Evolutionary conservation across 2,888 invertebrate genomes (phyloP).

Genomic region (Rosalia funebris): DNA sequence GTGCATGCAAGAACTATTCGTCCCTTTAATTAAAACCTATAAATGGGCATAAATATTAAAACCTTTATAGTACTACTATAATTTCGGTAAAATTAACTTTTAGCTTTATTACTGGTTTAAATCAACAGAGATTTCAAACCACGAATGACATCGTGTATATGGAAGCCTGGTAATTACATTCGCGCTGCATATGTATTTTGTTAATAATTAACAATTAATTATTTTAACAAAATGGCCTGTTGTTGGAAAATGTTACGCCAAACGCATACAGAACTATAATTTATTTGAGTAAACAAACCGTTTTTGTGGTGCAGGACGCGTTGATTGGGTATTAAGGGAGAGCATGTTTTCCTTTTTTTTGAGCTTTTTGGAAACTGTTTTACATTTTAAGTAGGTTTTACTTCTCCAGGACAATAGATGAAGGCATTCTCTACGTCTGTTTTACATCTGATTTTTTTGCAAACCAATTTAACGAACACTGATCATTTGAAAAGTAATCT

Average conservation of each 20-base stretch:
- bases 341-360: not conserved
- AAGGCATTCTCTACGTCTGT: too few relatives aligned
- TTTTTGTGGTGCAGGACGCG: too few relatives aligned
- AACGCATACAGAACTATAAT: not conserved
- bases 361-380: not conserved
- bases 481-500: too few relatives aligned
- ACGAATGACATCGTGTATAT: not conserved
- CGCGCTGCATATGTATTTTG: not conserved
- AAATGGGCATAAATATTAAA: too few relatives aligned
- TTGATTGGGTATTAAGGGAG: too few relatives aligned
- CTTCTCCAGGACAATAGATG: too few relatives aligned
- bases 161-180: constrained; percentile 1
- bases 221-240: not conserved
- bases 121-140: constrained; percentile 13
- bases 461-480: too few relatives aligned
- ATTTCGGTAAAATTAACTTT: constrained; percentile 10
- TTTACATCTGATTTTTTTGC: too few relatives aligned
- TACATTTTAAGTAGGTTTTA: too few relatives aligned
- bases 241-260: not conserved
- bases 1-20: too few relatives aligned
- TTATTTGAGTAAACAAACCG: too few relatives aligned
- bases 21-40: too few relatives aligned
- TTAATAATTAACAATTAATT: constrained; percentile 9
- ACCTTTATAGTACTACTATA: not conserved
- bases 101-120: constrained; percentile 10